Conservation (phyloP, 2,797 vertebrate species). For the Enteromius radiatus region DNA sequence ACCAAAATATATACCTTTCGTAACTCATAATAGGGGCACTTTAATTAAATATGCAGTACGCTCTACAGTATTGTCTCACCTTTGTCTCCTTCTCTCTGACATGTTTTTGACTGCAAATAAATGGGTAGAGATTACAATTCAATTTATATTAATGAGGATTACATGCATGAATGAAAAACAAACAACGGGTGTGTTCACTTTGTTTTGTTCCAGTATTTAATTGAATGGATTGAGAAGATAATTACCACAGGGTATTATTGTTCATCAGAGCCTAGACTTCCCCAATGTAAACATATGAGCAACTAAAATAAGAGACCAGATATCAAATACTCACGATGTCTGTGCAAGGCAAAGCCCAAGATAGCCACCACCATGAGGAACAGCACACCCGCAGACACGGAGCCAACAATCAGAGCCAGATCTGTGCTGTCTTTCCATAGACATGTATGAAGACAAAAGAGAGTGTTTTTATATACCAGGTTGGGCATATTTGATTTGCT, state of each 20-base stretch:
- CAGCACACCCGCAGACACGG: slow-evolving; percentile 69
- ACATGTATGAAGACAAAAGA: neutral
- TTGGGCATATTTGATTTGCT: neutral
- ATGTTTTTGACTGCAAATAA: slow-evolving; percentile 65
- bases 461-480: neutral
- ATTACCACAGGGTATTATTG: neutral
- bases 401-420: slow-evolving; percentile 76
- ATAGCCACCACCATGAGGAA: slow-evolving; percentile 66
- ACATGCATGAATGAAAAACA: slow-evolving; percentile 11
- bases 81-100: slow-evolving; percentile 67
- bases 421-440: slow-evolving; percentile 42
- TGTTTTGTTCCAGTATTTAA: slow-evolving; percentile 8
- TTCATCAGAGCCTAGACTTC: slow-evolving; percentile 13
- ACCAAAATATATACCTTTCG: too few relatives aligned
- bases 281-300: neutral
- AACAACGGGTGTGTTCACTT: neutral
- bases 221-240: slow-evolving; percentile 4
- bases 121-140: neutral
- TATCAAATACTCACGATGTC: slow-evolving; percentile 37
- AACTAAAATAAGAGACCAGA: neutral
- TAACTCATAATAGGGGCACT: neutral
- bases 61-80: slow-evolving; percentile 63
- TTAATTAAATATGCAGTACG: neutral
- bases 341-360: slow-evolving; percentile 54
- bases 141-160: slow-evolving; percentile 19